Conservation (phyloP, 2,888 invertebrate genomes). For the Eupithecia abbreviata region DNA sequence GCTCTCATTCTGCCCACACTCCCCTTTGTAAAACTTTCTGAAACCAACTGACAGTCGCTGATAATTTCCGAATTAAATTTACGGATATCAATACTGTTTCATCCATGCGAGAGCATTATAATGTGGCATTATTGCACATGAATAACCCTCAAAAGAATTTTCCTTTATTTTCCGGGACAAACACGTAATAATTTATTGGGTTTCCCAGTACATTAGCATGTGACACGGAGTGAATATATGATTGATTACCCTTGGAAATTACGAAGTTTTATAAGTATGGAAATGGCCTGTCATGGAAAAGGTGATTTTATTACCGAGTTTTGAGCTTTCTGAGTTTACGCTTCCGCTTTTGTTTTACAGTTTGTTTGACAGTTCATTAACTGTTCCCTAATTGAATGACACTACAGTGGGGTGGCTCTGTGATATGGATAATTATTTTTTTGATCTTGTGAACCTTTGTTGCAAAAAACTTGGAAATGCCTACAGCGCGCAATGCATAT, state of each 20-base stretch:
- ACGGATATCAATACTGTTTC: slow-evolving; percentile 15
- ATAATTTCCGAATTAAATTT: slow-evolving; percentile 12
- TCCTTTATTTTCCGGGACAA: slow-evolving; percentile 31
- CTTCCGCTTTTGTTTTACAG: slow-evolving; percentile 19
- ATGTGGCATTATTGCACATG: slow-evolving; percentile 26
- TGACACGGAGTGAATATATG: slow-evolving; percentile 38
- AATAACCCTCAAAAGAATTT: slow-evolving; percentile 29
- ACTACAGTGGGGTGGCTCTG: neutral
- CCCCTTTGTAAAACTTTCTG: slow-evolving; percentile 16
- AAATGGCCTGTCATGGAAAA: slow-evolving; percentile 34
- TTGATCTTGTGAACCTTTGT: neutral
- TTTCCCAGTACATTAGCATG: slow-evolving; percentile 40
- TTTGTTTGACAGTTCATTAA: slow-evolving; percentile 7
- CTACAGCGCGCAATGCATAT: neutral
- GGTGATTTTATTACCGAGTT: slow-evolving; percentile 35
- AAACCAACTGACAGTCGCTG: neutral
- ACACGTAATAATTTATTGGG: slow-evolving; percentile 36
- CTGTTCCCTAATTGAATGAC: slow-evolving; percentile 8
- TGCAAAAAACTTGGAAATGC: neutral
- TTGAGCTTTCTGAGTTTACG: slow-evolving; percentile 20
- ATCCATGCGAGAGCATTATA: slow-evolving; percentile 24
- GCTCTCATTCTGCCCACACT: slow-evolving; percentile 47
- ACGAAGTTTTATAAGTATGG: slow-evolving; percentile 38
- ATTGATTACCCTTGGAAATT: slow-evolving; percentile 39
- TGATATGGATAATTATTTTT: neutral